Percentiles rank a stretch among this genome's conserved stretches.
These are phyloP conservation scores for Gyrodactylus bullatarudis DNA, from an alignment of 1,140 invertebrate genomes.

Conservation along the genomic window DNA sequence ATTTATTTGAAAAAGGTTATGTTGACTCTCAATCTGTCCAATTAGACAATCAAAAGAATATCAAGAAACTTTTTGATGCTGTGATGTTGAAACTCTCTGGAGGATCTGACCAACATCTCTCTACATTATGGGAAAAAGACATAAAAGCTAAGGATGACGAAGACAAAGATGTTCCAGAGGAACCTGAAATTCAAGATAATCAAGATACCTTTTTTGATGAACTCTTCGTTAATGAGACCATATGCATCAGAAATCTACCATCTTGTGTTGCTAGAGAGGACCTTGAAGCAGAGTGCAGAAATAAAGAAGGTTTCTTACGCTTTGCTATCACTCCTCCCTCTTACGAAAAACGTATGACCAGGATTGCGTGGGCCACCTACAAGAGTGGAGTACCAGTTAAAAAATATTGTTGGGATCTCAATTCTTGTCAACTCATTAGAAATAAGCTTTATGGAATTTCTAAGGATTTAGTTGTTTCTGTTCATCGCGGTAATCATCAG, in stretches of 20 bases:
- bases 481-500: conserved; percentile 51
- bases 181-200: neutral
- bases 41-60: neutral
- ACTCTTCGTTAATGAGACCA: neutral
- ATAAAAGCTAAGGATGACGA: neutral
- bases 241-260: neutral
- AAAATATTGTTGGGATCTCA: conserved; percentile 93
- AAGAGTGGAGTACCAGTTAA: conserved; percentile 82
- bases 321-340: conserved; percentile 81
- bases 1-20: neutral
- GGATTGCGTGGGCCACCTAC: conserved; percentile 91
- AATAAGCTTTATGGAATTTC: conserved; percentile 23
- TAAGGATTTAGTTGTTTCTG: conserved; percentile 51
- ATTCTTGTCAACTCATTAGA: conserved; percentile 16
- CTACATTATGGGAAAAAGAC: neutral
- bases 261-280: neutral
- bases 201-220: too few relatives aligned
- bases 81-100: neutral
- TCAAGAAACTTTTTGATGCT: neutral
- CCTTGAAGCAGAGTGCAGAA: neutral
- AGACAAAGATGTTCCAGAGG: neutral
- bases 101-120: conserved; percentile 7
- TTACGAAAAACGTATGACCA: conserved; percentile 62
- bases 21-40: neutral
- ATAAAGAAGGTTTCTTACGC: conserved; percentile 41